Conservation (phyloP, 2,797 vertebrate species). For the Darevskia nairensis region DNA sequence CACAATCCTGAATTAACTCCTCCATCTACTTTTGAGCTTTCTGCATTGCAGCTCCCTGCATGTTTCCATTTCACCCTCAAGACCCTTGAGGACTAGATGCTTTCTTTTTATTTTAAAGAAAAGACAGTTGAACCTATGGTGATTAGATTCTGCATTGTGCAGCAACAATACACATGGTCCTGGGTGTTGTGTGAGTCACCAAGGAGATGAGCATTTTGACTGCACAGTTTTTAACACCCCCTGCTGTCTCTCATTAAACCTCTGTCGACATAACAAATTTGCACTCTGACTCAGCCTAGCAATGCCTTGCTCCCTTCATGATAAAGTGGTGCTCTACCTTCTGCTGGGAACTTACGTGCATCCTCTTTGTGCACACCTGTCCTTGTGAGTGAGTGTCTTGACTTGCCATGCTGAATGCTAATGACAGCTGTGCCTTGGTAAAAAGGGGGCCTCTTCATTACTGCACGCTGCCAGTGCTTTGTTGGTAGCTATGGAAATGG, state of each 20-base stretch:
- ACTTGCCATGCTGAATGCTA: slow-evolving; percentile 39
- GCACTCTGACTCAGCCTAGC: background rate
- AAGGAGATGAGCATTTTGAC: background rate
- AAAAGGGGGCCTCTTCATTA: slow-evolving; percentile 48
- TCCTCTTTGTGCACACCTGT: slow-evolving; percentile 19
- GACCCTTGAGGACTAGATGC: too few species aligned
- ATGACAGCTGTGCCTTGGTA: slow-evolving; percentile 36
- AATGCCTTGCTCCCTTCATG: background rate
- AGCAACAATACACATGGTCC: too few species aligned
- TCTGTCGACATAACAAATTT: background rate
- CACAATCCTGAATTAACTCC: too few species aligned
- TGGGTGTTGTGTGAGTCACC: background rate
- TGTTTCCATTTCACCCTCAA: too few species aligned
- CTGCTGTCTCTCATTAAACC: background rate
- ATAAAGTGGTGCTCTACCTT: background rate
- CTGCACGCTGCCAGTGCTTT: slow-evolving; percentile 22
- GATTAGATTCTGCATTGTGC: too few species aligned
- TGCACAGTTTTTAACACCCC: background rate
- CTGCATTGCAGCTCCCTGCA: too few species aligned
- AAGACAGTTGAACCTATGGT: background rate
- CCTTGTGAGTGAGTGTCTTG: slow-evolving; percentile 3
- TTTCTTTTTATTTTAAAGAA: background rate
- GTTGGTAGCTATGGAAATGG: slow-evolving; percentile 60
- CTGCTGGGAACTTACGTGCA: background rate
- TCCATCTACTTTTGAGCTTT: too few species aligned